These are phyloP conservation scores for Sphaerophoria taeniata DNA, from an alignment of 2,888 invertebrate genomes.

Conservation along the genomic window DNA sequence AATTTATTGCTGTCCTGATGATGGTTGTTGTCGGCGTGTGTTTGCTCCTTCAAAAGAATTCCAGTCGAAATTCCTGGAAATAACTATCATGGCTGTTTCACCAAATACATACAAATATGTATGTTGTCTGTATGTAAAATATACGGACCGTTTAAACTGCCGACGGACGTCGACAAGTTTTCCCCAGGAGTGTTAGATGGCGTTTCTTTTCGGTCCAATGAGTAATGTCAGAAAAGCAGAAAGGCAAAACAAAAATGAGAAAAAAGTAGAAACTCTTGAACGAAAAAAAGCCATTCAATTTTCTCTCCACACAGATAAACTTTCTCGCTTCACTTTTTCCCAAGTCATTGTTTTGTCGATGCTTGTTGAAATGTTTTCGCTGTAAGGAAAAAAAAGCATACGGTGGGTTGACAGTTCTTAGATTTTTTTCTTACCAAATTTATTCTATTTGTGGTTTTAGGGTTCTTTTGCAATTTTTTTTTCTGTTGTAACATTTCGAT, in stretches of 20 bases:
- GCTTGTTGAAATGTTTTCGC: conserved; percentile 11
- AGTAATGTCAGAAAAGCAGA: conserved; percentile 17
- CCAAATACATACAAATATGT: conserved; percentile 7
- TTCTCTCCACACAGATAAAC: conserved; percentile 38
- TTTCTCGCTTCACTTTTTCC: not conserved
- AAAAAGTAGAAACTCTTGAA: not conserved
- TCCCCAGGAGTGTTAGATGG: conserved; percentile 45
- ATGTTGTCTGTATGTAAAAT: not conserved
- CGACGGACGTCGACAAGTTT: conserved; percentile 32
- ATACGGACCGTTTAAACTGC: conserved; percentile 29
- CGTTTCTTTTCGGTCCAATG: conserved; percentile 52
- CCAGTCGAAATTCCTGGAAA: not conserved
- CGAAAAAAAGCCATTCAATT: conserved; percentile 40
- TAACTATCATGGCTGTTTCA: conserved; percentile 5
- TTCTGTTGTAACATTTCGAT: not conserved
- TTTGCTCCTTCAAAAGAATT: not conserved
- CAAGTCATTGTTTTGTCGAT: conserved; percentile 15
- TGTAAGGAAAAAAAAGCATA: not conserved
- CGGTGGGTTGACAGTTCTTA: not conserved
- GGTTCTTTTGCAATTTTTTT: not conserved
- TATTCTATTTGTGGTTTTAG: conserved; percentile 20
- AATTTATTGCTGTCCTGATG: not conserved
- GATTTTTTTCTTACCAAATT: conserved; percentile 7
- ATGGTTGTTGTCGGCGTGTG: conserved; percentile 11
- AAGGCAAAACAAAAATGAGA: not conserved